Percentiles rank a stretch among this genome's conserved stretches.
Conservation (phyloP, 2,888 invertebrate species). For the Eucriotettix oculatus region DNA sequence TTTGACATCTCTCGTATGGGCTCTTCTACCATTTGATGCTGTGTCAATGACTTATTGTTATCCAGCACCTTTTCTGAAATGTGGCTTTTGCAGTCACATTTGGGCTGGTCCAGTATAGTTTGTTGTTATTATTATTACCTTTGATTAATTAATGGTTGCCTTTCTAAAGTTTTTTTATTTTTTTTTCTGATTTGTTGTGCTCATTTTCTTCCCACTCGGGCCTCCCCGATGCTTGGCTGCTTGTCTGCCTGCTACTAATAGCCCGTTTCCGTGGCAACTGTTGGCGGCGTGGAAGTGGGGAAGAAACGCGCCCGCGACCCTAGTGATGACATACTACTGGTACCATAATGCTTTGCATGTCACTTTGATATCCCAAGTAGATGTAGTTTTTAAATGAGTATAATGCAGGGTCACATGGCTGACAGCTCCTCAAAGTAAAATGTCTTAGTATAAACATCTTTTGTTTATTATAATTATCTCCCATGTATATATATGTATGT, state of each 20-base stretch:
- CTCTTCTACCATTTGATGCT: slow-evolving; percentile 10
- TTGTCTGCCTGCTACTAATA: slow-evolving; percentile 20
- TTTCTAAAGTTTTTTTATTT: slow-evolving; percentile 12
- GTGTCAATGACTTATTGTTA: slow-evolving; percentile 5
- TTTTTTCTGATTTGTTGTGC: slow-evolving; percentile 17
- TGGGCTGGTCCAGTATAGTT: slow-evolving; percentile 12
- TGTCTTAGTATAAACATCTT: too few species aligned
- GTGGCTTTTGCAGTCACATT: slow-evolving; percentile 10
- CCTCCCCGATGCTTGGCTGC: slow-evolving; percentile 18
- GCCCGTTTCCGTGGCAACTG: slow-evolving; percentile 21
- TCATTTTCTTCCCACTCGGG: slow-evolving; percentile 17
- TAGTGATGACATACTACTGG: slow-evolving; percentile 86
- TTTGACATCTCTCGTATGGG: slow-evolving; percentile 6
- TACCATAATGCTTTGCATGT: slow-evolving; percentile 63
- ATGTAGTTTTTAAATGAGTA: slow-evolving; percentile 6
- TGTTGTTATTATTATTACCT: slow-evolving; percentile 11
- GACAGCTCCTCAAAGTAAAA: background rate
- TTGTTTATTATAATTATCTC: too few species aligned
- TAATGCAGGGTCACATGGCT: slow-evolving; percentile 14
- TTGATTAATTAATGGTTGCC: slow-evolving; percentile 13
- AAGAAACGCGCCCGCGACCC: slow-evolving; percentile 86
- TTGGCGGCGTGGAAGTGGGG: slow-evolving; percentile 58
- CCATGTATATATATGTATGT: too few species aligned
- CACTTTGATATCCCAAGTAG: slow-evolving; percentile 20
- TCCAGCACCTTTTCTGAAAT: slow-evolving; percentile 6